These are phyloP conservation scores for Amphiprion percula DNA, from an alignment of 2,113 vertebrate species.

Conservation along the genomic window DNA sequence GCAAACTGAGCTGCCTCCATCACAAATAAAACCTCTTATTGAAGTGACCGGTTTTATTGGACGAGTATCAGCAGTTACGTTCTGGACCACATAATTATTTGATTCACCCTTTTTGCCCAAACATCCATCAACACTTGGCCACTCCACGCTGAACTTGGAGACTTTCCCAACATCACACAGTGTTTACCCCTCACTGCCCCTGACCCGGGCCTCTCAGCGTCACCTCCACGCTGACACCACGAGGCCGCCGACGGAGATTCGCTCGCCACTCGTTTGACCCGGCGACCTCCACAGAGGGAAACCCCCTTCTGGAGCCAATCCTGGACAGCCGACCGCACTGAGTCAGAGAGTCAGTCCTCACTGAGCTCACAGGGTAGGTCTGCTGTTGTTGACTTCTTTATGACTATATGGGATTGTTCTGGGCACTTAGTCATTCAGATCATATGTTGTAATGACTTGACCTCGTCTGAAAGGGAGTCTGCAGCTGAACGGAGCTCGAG, in stretches of 20 bases:
- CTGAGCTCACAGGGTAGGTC: constrained; percentile 62
- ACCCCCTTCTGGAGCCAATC: constrained; percentile 14
- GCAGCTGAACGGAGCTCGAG: constrained; percentile 20
- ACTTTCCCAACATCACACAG: constrained; percentile 11
- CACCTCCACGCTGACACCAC: constrained; percentile 38
- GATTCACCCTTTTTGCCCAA: neutral
- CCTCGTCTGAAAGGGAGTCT: constrained; percentile 22
- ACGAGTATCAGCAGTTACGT: neutral
- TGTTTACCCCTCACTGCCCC: constrained; percentile 13
- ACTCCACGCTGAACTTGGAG: neutral
- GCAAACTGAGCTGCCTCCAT: neutral
- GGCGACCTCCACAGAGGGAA: constrained; percentile 36
- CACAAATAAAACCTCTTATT: neutral
- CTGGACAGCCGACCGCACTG: constrained; percentile 32
- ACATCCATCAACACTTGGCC: neutral
- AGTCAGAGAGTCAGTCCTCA: constrained; percentile 48
- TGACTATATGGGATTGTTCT: constrained; percentile 70
- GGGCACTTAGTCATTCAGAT: constrained; percentile 49
- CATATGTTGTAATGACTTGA: constrained; percentile 59
- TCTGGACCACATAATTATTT: neutral
- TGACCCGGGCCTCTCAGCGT: constrained; percentile 31
- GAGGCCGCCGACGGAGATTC: constrained; percentile 5
- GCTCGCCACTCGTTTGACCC: constrained; percentile 60
- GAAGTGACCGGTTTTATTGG: neutral
- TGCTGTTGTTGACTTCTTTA: constrained; percentile 39